These are phyloP conservation scores for Dorcus parallelipipedus DNA, from an alignment of 2,888 invertebrate species.

Conservation along the genomic window DNA sequence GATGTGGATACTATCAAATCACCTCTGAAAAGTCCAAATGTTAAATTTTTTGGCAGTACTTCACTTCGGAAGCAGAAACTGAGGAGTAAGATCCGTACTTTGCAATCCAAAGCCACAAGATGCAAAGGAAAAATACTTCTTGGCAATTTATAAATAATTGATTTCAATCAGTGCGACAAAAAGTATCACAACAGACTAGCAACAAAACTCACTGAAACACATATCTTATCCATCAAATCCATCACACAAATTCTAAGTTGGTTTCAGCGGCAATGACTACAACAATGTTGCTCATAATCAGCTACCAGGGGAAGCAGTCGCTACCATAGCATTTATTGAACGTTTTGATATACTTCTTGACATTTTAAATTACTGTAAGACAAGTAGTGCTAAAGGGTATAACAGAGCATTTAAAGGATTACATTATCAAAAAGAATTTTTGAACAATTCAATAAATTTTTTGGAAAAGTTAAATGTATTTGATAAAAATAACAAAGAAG, in stretches of 20 bases:
- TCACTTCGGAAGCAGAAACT: not conserved
- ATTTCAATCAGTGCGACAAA: constrained; percentile 24
- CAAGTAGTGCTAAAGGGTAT: too few relatives aligned
- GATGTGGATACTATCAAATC: not conserved
- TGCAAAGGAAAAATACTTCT: not conserved
- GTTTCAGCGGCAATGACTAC: too few relatives aligned
- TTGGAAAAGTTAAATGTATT: too few relatives aligned
- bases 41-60: not conserved
- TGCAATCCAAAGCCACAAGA: too few relatives aligned
- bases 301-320: constrained; percentile 16
- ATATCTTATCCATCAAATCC: constrained; percentile 23
- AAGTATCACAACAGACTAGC: constrained; percentile 10
- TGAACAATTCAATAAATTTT: constrained; percentile 7
- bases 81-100: not conserved
- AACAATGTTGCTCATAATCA: constrained; percentile 6
- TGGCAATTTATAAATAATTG: constrained; percentile 7
- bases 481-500: constrained; percentile 19
- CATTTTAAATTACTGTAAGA: too few relatives aligned
- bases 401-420: constrained; percentile 11
- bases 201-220: constrained; percentile 24
- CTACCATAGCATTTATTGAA: constrained; percentile 22
- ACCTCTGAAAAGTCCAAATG: not conserved
- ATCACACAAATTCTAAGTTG: constrained; percentile 20
- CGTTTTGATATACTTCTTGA: constrained; percentile 22
- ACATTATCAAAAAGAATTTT: constrained; percentile 20